Conservation (phyloP, 2,797 vertebrate genomes). For the Malurus leucopterus region DNA sequence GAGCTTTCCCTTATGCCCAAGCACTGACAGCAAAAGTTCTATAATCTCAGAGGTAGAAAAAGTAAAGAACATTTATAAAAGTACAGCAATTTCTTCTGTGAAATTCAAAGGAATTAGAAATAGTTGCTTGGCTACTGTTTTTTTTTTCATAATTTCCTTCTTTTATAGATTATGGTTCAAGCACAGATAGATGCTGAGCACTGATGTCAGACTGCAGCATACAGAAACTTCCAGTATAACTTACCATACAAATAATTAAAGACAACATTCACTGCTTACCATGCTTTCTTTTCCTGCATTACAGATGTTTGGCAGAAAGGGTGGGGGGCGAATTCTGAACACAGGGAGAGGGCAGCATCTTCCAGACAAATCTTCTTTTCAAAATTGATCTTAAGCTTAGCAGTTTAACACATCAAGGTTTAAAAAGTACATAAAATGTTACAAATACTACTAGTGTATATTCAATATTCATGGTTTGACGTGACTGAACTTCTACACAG, state of each 20-base stretch:
- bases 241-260: background rate
- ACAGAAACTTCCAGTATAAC: background rate
- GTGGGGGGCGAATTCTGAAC: background rate
- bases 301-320: background rate
- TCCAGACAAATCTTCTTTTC: background rate
- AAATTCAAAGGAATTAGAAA: background rate
- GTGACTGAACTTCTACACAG: background rate
- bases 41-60: background rate
- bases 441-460: background rate
- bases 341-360: background rate
- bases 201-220: background rate
- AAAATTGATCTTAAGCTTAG: background rate
- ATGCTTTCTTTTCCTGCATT: background rate
- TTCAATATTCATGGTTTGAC: background rate
- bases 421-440: background rate
- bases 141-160: background rate
- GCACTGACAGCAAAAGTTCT: background rate
- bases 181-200: background rate
- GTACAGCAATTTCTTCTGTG: background rate
- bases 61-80: background rate
- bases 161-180: background rate
- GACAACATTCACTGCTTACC: rapidly evolving
- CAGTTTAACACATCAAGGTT: background rate
- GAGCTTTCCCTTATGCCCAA: background rate
- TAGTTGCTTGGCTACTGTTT: background rate